A percentile compares a stretch with the other conserved stretches of the same genome.
Conservation (phyloP, 2,113 vertebrate genomes). For the Phainopepla nitens region DNA sequence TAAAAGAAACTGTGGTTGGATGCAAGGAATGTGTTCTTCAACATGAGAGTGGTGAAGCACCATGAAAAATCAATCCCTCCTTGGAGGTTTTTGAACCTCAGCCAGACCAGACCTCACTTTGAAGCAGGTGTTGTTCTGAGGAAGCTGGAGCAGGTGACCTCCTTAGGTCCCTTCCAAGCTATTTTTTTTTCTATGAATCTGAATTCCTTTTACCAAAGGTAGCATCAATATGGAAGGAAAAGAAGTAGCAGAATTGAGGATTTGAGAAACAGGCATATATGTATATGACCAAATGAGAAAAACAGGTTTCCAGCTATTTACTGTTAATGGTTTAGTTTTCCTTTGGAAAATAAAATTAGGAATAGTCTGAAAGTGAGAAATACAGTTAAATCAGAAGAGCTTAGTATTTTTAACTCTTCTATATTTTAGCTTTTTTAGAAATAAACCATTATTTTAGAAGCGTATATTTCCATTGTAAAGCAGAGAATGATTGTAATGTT, state of each 20-base stretch:
- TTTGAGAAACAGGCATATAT: neutral
- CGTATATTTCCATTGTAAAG: neutral
- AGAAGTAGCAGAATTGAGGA: neutral
- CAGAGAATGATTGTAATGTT: constrained; percentile 4
- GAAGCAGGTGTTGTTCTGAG: neutral
- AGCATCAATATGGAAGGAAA: neutral
- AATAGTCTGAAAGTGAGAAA: neutral
- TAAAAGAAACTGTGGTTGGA: neutral
- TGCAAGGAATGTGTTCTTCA: neutral
- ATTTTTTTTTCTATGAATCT: neutral
- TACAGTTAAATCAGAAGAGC: neutral
- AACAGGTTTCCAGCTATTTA: neutral
- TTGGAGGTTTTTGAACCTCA: neutral
- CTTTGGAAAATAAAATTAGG: neutral
- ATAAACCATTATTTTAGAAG: neutral
- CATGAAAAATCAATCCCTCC: neutral
- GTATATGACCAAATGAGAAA: neutral
- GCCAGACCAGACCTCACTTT: neutral
- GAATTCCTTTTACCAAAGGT: neutral
- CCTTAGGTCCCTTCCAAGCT: neutral
- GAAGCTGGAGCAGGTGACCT: neutral
- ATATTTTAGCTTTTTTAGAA: constrained; percentile 40
- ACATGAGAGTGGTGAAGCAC: neutral
- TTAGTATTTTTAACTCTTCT: neutral
- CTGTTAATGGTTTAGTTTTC: neutral